Base-by-base conservation (phyloP, 2,113 vertebrate species). In the Puma concolor region DNA sequence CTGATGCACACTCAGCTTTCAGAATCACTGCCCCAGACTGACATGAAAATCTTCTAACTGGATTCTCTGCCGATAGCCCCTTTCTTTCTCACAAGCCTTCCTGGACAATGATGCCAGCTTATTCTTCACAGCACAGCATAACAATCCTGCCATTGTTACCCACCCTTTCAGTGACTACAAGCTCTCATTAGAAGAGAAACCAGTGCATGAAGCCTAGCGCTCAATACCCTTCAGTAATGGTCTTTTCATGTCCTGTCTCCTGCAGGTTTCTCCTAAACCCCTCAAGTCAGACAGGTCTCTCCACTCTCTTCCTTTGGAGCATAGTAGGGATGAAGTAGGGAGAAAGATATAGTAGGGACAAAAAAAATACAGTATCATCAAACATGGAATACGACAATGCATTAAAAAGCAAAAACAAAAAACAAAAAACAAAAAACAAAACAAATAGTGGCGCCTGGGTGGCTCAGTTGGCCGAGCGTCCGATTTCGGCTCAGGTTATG, bases 161-260 rank as follows among this genome's bases (percentile, higher is more conserved):
- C 41, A 69, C 80, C 4, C 27, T 79, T 96, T 96, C 71, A 89
- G 14, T 71, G 54, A 95, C 7, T 77, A 63, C 29, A 91, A 76
- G 69, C 36, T 91, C 41, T 94, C 41, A 88, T 63, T 76, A 92
- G 41, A 96, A 96, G 41, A 88, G 41, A 92, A 54, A 77, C 41
- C 31, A 96, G 41, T 1, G 60, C 57, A 81, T 63, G 67, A 85
- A 92, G 6, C 33, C 17, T 64, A 80, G 48, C 12, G 91, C 19
- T 94, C 29, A 44, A 9, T 83, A 83, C 5, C n/a, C 29, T 84
- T 94, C 13, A 60, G 83, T 60, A 74, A 80, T 88, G 15, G 48
- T 69, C 27, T 88, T 96, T 84, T 91, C n/a, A 31, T 74, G 71
- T 57, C 19, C 50, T 81, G 15, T 85, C 64, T 97, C 44, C 71